Evolutionary conservation across 1,140 invertebrate species (phyloP).

Genomic region (Microvelia longipes): DNA sequence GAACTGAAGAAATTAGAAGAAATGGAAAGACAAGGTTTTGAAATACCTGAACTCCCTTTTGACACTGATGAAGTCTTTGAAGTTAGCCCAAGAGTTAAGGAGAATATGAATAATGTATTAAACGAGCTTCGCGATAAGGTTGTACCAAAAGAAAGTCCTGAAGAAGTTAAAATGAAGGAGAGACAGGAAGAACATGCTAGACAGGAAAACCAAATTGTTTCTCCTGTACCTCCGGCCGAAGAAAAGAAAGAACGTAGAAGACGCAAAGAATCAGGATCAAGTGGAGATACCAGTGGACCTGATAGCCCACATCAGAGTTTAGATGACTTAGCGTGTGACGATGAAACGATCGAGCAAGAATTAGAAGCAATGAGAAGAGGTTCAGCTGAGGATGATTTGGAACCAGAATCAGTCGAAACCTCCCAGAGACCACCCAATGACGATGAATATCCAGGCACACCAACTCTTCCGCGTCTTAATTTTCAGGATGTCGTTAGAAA

Average conservation of each 20-base stretch:
- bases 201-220: constrained; percentile 3
- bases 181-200: not conserved
- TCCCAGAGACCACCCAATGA: constrained; percentile 7
- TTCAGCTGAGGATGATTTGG: constrained; percentile 30
- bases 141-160: constrained; percentile 22
- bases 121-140: constrained; percentile 54
- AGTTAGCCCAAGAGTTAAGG: constrained; percentile 47
- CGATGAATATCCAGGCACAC: constrained; percentile 23
- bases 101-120: constrained; percentile 59
- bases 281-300: constrained; percentile 71
- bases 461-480: constrained; percentile 38
- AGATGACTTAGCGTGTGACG: constrained; percentile 48
- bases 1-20: constrained; percentile 72
- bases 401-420: constrained; percentile 19
- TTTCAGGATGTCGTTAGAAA: constrained; percentile 22
- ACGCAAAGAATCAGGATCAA: constrained; percentile 33
- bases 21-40: constrained; percentile 55
- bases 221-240: not conserved
- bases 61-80: constrained; percentile 34
- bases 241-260: constrained; percentile 5
- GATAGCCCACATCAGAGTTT: constrained; percentile 60
- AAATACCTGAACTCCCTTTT: constrained; percentile 42
- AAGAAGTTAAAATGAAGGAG: constrained; percentile 6
- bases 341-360: constrained; percentile 23
- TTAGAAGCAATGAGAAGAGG: constrained; percentile 13